phyloP scores from a whole-genome alignment of 2,888 invertebrate genomes.

The Mesorhabditis belari region DNA sequence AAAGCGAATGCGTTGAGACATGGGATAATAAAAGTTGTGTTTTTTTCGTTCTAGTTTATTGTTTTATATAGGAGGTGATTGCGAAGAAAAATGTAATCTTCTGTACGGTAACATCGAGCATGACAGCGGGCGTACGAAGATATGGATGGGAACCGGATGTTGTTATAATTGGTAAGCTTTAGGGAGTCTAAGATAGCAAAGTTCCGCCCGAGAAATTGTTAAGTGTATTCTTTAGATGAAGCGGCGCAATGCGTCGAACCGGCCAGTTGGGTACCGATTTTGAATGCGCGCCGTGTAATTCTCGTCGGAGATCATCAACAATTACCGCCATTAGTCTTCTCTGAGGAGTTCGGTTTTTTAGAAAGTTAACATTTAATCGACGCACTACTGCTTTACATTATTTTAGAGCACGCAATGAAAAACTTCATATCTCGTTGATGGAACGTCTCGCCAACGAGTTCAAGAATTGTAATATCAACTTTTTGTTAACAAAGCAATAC shows the following conservation, averaged over 20 bases:
- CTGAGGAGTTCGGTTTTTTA: not conserved
- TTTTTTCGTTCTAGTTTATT: not conserved
- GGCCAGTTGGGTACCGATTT: constrained; percentile 20
- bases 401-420: constrained; percentile 9
- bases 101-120: constrained; percentile 11
- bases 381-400: too few relatives aligned
- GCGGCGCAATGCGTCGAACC: constrained; percentile 32
- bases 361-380: not conserved
- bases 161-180: constrained; percentile 18
- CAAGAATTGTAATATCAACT: constrained; percentile 15
- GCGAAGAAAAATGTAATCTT: constrained; percentile 10
- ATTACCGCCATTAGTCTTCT: constrained; percentile 26
- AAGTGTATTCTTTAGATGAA: constrained; percentile 11
- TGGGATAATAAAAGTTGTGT: not conserved
- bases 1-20: not conserved
- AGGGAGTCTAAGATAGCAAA: not conserved
- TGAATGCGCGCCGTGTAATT: constrained; percentile 27
- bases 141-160: constrained; percentile 19
- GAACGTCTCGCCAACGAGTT: constrained; percentile 27
- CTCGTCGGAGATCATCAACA: constrained; percentile 48
- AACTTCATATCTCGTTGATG: constrained; percentile 17
- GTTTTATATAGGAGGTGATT: constrained; percentile 2
- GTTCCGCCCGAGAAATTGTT: not conserved
- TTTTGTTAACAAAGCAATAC: constrained; percentile 37
- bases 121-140: constrained; percentile 7